phyloP scores from a whole-genome alignment of 2,888 invertebrate species.

The Papilio protenor region DNA sequence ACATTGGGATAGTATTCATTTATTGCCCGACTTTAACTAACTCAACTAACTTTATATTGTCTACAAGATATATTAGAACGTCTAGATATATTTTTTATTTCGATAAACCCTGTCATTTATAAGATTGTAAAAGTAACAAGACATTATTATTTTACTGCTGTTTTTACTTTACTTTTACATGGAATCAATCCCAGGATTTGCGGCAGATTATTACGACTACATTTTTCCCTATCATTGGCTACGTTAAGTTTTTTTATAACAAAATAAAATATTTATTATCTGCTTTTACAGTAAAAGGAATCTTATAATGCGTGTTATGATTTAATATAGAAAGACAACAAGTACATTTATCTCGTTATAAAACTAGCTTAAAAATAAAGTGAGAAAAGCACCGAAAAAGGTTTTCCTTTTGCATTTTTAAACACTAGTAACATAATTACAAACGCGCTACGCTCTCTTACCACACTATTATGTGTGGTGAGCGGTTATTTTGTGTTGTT shows the following conservation, averaged over 20 bases:
- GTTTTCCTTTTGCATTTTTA: not conserved
- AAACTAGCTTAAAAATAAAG: not conserved
- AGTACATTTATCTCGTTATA: not conserved
- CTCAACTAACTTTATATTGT: constrained; percentile 15
- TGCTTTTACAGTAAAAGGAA: not conserved
- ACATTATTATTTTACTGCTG: constrained; percentile 6
- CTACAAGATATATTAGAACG: not conserved
- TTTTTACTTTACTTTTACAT: not conserved
- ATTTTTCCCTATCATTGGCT: not conserved
- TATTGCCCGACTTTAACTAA: constrained; percentile 14
- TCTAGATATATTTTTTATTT: not conserved
- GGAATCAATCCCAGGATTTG: not conserved
- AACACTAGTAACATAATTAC: constrained; percentile 1
- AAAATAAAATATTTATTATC: not conserved
- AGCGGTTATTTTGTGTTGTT: constrained; percentile 1
- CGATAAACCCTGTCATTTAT: not conserved
- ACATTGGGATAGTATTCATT: constrained; percentile 20
- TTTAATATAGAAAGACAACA: no score
- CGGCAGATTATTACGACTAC: not conserved
- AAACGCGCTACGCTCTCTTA: not conserved
- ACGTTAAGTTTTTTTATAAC: not conserved
- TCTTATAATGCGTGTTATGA: no score
- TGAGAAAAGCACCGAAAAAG: not conserved
- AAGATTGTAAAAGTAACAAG: not conserved
- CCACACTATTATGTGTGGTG: not conserved